Percentiles rank a stretch among this genome's conserved stretches.
phyloP scores from a whole-genome alignment of 2,113 vertebrate genomes.

The Aphelocoma coerulescens region DNA sequence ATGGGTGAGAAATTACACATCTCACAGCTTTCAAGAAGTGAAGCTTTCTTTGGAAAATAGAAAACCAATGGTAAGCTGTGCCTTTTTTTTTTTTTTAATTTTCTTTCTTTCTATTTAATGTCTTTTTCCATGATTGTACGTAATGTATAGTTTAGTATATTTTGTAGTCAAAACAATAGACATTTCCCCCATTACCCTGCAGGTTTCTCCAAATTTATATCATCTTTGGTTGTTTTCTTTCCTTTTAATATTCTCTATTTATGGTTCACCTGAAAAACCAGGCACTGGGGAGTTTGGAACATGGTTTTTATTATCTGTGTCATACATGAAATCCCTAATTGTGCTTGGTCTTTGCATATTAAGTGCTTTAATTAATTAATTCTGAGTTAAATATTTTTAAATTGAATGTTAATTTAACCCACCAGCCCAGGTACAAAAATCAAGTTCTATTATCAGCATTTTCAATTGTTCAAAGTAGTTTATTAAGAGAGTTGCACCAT shows the following conservation, averaged over 20 bases:
- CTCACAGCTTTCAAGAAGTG: neutral
- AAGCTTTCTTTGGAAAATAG: neutral
- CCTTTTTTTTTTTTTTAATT: neutral
- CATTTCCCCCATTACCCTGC: neutral
- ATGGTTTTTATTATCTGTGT: conserved; percentile 15
- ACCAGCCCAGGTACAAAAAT: too few relatives aligned
- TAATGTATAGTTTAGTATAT: neutral
- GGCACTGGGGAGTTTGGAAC: neutral
- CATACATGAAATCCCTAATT: too few relatives aligned
- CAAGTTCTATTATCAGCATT: too few relatives aligned
- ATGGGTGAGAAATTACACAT: neutral
- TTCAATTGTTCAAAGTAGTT: too few relatives aligned
- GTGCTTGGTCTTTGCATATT: too few relatives aligned
- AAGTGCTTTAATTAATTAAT: too few relatives aligned
- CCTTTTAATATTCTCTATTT: conserved; percentile 40
- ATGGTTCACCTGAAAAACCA: neutral
- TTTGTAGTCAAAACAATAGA: conserved; percentile 28
- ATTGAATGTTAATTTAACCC: too few relatives aligned
- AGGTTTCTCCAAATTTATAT: neutral
- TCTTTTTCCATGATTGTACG: neutral
- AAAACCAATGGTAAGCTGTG: accelerated
- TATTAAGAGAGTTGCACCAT: too few relatives aligned
- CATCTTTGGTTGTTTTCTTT: neutral
- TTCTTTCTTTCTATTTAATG: neutral
- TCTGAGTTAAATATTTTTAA: too few relatives aligned